Conservation (phyloP, 2,888 invertebrate genomes). For the Acrocyrtus sp. region DNA sequence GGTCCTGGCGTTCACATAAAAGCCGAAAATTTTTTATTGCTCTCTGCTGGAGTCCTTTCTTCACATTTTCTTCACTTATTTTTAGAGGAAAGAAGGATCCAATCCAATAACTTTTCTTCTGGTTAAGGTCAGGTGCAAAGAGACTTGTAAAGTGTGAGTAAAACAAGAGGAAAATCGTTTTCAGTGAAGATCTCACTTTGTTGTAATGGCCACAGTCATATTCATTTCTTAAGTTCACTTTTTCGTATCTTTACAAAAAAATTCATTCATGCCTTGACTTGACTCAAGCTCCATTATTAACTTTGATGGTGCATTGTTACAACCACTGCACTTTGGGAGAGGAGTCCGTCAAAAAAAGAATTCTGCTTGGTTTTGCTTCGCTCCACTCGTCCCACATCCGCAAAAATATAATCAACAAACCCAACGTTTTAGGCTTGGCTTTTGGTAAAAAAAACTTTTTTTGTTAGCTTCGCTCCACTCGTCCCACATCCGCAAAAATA, state of each 20-base stretch:
- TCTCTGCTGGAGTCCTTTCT: slow-evolving; percentile 29
- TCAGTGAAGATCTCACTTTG: background rate
- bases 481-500: slow-evolving; percentile 16
- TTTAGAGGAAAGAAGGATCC: background rate
- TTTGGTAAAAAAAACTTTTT: background rate
- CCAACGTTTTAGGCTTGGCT: slow-evolving; percentile 1
- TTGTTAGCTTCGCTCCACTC: background rate
- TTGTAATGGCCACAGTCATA: no score
- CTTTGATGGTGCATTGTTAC: no score
- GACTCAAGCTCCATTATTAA: no score
- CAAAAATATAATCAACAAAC: slow-evolving; percentile 21
- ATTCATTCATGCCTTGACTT: background rate
- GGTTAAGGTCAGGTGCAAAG: background rate
- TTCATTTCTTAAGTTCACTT: background rate
- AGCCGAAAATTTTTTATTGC: slow-evolving; percentile 26
- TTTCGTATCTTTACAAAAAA: background rate
- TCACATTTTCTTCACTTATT: slow-evolving; percentile 29
- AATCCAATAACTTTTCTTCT: background rate
- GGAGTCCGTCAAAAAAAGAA: no score
- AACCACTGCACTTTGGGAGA: no score
- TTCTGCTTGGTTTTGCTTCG: background rate
- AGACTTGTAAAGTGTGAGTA: slow-evolving; percentile 10
- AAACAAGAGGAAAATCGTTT: slow-evolving; percentile 4
- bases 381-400: slow-evolving; percentile 1
- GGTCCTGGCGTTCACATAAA: no score